Evolutionary conservation across 1,140 invertebrate genomes (phyloP), one percentile per base, ranked within the genome.

Genomic region (Trachymyrmex cornetzi): DNA sequence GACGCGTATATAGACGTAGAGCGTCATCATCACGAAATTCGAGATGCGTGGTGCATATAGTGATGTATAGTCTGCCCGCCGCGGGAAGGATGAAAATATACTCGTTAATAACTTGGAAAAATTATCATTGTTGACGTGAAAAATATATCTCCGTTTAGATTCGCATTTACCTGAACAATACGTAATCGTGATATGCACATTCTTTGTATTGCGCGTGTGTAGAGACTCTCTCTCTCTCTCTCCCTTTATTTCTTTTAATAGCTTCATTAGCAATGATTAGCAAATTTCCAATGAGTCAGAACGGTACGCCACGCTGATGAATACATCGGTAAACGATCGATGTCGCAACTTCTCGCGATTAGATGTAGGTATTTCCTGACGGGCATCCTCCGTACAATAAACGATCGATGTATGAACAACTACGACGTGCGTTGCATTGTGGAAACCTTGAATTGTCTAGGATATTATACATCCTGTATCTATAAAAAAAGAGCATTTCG

Each of bases 281-380:
- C 34, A 44, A 50, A 24, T 84, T 84, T 55, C 69, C 80, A 61
- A 75, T 84, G 80, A 84, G 69, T 84, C 80, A 84, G 24, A 24
- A 4, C 27, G 22, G 69, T 61, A 22, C 14, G 30, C 22, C 30
- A 44, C 11, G 30, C 24, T 24, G 27, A 66, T 16, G 38, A 74
- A 30, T 30, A 82, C 12, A 14, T 48, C 22, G 24, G 55, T 57
- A 74, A 75, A 61, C 14, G 80, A 74, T 61, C n/a, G 38, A 74
- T 72, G 79, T 1, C 48, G n/a, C 7, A 6, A 4, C 61, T 24
- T 34, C 6, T 82, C 77, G 38, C 3, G n/a, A 61, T 74, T 50
- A 63, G n/a, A 22, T 9, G 7, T 22, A 38, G 34, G 11, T 44
- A 34, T 55, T 55, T 7, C 30, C 27, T 22, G n/a, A 12, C 38